Evolutionary conservation across 2,797 vertebrate species (phyloP).

Genomic region (Pelodytes ibericus): DNA sequence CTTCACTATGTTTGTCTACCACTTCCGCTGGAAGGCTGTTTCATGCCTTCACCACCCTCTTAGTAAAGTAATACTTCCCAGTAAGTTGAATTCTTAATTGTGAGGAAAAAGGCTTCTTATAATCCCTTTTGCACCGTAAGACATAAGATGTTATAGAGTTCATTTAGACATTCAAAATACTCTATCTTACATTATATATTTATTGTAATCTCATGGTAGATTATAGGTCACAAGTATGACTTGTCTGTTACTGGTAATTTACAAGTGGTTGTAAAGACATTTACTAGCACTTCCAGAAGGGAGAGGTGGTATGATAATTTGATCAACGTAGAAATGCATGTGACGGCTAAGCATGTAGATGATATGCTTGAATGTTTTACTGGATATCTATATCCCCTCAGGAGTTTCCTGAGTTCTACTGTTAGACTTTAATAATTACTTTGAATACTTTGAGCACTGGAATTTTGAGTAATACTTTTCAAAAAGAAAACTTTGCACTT

Average conservation of each 20-base stretch:
- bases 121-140: no score
- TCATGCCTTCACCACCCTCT: no score
- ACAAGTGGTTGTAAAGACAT: background rate
- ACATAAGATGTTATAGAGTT: no score
- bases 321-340: background rate
- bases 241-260: background rate
- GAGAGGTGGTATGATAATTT: background rate
- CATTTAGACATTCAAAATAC: no score
- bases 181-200: no score
- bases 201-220: no score
- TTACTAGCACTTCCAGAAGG: background rate
- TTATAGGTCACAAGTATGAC: background rate
- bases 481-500: background rate
- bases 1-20: no score
- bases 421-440: background rate
- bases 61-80: no score
- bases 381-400: background rate
- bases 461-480: background rate
- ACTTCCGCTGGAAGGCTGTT: no score
- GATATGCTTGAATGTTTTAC: background rate
- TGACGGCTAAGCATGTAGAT: background rate
- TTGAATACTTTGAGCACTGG: background rate
- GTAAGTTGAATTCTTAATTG: no score
- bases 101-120: no score
- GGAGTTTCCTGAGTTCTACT: background rate